These are phyloP conservation scores for Cantharis lateralis DNA, from an alignment of 2,888 invertebrate species.

Conservation along the genomic window DNA sequence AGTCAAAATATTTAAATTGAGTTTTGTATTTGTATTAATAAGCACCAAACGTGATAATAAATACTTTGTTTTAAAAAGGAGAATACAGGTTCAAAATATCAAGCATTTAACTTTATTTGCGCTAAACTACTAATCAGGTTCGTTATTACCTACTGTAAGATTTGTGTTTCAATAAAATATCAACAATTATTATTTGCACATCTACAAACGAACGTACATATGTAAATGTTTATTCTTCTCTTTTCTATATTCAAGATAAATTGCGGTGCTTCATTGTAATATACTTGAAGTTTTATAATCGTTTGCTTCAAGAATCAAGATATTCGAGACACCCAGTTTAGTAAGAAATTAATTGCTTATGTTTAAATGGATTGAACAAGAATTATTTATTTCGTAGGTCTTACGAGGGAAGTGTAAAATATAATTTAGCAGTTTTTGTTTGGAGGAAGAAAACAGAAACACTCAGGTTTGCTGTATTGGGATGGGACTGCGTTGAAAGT, in stretches of 20 bases:
- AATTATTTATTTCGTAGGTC: background rate
- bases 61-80: slow-evolving; percentile 7
- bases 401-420: background rate
- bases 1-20: slow-evolving; percentile 21
- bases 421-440: background rate
- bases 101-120: background rate
- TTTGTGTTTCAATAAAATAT: slow-evolving; percentile 7
- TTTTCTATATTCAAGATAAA: background rate
- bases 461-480: background rate
- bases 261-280: background rate
- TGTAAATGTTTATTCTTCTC: background rate
- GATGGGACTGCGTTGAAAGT: background rate
- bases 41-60: slow-evolving; percentile 18
- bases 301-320: background rate
- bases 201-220: background rate
- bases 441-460: background rate
- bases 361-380: background rate
- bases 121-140: slow-evolving; percentile 7
- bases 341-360: background rate
- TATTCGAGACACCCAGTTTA: background rate
- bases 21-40: slow-evolving; percentile 21
- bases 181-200: slow-evolving; percentile 3
- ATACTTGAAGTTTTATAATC: background rate
- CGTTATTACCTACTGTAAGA: slow-evolving; percentile 10
- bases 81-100: background rate